Evolutionary conservation across 2,113 vertebrate species (phyloP).

Genomic region (Chauna torquata): DNA sequence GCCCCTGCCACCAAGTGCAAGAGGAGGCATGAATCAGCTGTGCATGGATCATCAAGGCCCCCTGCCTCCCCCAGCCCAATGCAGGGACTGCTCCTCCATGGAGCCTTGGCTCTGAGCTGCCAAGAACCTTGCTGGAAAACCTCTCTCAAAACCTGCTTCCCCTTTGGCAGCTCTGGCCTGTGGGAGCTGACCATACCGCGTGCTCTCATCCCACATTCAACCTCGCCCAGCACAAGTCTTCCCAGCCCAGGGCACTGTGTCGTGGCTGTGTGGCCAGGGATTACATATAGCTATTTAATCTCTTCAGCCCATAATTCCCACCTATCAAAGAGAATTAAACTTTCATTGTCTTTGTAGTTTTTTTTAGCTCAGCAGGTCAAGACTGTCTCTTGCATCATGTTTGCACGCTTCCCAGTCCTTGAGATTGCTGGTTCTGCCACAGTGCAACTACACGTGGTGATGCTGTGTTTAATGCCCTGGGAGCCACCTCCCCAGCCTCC

Average conservation of each 20-base stretch:
- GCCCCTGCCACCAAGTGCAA: not conserved
- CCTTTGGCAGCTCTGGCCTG: not conserved
- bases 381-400: fast-evolving
- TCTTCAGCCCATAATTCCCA: not conserved
- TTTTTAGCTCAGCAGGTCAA: not conserved
- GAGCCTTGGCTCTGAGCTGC: not conserved
- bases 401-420: not conserved
- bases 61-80: not conserved
- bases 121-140: not conserved
- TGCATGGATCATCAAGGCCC: not conserved
- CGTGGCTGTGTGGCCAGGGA: not conserved
- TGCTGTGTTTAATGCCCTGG: not conserved
- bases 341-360: not conserved
- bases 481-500: not conserved
- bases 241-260: not conserved
- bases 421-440: fast-evolving
- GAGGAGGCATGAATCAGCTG: not conserved
- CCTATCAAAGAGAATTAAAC: not conserved
- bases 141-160: not conserved
- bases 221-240: not conserved
- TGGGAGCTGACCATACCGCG: not conserved
- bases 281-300: not conserved
- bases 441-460: not conserved
- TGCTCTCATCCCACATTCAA: not conserved
- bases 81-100: not conserved